Conservation (phyloP, 1,140 invertebrate species). For the Lysiphlebus fabarum region DNA sequence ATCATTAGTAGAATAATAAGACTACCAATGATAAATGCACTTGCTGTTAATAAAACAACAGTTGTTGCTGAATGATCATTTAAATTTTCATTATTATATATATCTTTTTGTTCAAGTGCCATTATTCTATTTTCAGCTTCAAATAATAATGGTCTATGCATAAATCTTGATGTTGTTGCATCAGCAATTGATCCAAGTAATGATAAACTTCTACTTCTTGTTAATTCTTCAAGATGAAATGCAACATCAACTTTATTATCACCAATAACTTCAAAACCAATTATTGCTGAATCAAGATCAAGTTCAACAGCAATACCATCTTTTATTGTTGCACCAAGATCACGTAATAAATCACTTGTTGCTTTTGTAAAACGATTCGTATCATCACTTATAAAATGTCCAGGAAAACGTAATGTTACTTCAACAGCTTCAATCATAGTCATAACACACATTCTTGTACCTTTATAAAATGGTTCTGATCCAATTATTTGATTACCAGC, state of each 20-base stretch:
- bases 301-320: slow-evolving; percentile 58
- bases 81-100: slow-evolving; percentile 64
- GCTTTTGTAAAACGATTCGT: slow-evolving; percentile 57
- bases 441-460: slow-evolving; percentile 58
- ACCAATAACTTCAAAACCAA: slow-evolving; percentile 62
- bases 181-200: slow-evolving; percentile 61
- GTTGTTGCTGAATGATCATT: slow-evolving; percentile 70
- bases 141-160: slow-evolving; percentile 56
- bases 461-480: slow-evolving; percentile 63
- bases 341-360: slow-evolving; percentile 53
- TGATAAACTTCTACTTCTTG: slow-evolving; percentile 49
- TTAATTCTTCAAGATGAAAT: slow-evolving; percentile 64
- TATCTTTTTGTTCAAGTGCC: slow-evolving; percentile 65
- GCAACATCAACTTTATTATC: slow-evolving; percentile 66
- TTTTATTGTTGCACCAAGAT: slow-evolving; percentile 57
- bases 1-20: slow-evolving; percentile 66
- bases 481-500: slow-evolving; percentile 73
- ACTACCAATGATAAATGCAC: slow-evolving; percentile 70
- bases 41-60: slow-evolving; percentile 66
- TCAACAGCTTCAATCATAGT: slow-evolving; percentile 63
- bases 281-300: slow-evolving; percentile 57
- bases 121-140: slow-evolving; percentile 52
- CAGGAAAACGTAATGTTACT: slow-evolving; percentile 62
- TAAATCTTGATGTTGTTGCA: slow-evolving; percentile 63
- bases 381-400: slow-evolving; percentile 54